Evolutionary conservation across 2,888 invertebrate genomes (phyloP), one percentile per base, ranked within the genome.

Genomic region (Nephrotoma guestfalica): DNA sequence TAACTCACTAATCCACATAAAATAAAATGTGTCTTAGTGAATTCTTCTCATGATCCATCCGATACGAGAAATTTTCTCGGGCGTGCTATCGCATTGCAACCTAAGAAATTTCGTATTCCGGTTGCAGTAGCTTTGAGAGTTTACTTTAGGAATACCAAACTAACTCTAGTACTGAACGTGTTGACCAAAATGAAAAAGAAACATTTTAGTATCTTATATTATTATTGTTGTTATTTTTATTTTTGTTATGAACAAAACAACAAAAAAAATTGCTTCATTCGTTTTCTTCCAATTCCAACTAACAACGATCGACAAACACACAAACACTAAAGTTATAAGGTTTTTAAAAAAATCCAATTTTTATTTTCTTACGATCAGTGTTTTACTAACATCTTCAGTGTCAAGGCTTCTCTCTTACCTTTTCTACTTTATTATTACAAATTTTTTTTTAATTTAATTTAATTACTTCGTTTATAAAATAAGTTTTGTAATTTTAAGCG

Each of bases 311-410:
- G 30, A 71, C 71, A 71, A 71, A 71, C 71, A 71, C 18, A 71
- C 71, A 71, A 18, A 71, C 30, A 30, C 30, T 30, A 30, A 30
- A 30, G 71, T 71, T 71, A 30, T 71, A 71, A 71, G 30, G 7
- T 71, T 71, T 18, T 71, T 30, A 71, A 43, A 30, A 30, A 30
- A 71, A 71, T 9, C 2, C 71, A 71, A 71, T 71, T 71, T 71
- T 71, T 71, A 13, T 71, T 71, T 84, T 84, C 84, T 84, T 84
- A 9, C 84, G 84, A 84, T 84, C 86, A 86, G 86, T 86, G 86
- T 86, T 40, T 47, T 30, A 85, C 83, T 89, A 91, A 90, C 91
- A 89, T 91, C 91, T 90, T 90, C 91, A 91, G 91, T 91, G 91
- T 91, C 91, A 91, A 91, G 91, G 91, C 91, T 91, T 91, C 87